Base-by-base conservation (phyloP, 2,797 vertebrate species). In the Glossophaga mutica region DNA sequence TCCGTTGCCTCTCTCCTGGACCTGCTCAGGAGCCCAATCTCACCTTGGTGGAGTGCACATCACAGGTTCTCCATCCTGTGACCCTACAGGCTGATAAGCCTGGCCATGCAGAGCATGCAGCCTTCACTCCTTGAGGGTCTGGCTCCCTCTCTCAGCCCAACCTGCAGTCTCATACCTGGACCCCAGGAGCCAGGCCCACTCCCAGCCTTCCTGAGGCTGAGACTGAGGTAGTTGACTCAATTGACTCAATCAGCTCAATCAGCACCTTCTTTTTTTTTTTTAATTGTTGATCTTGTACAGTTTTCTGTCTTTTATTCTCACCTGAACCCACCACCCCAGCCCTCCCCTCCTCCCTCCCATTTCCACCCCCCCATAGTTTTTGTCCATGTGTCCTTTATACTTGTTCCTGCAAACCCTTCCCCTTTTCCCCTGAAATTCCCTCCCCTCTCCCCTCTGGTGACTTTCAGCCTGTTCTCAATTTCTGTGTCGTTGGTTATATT, bases 191-290 rank as follows among this genome's bases (percentile, higher is more conserved):
- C 65, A 81, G 83, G 57, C 88, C 87, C 1, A 14, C 48, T 96
- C 62, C 81, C n/a, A 59, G 95, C 46, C 85, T 96, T 97, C 91
- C 95, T 42, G 91, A 96, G n/a, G n/a, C n/a, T n/a, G 95, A 96
- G 76, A 71, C 87, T 70, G 74, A 42, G 9, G 93, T 97, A 96
- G 97, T 97, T 96, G 96, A 76, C 89, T 94, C 95, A 97, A 96
- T 96, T 97, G n/a, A n/a, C n/a, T n/a, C n/a, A 97, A 97, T 97
- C 84, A 77, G 79, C 91, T 95, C 89, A 95, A 90, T 97, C 97
- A 97, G 95, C 91, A 94, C 77, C 71, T 97, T 96, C 94, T 9
- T n/a, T n/a, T n/a, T n/a, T n/a, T n/a, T n/a, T n/a, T n/a, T n/a
- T n/a, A n/a, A n/a, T n/a, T n/a, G n/a, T n/a, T n/a, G n/a, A n/a